phyloP scores from a whole-genome alignment of 2,113 vertebrate species.

The Malurus melanocephalus region DNA sequence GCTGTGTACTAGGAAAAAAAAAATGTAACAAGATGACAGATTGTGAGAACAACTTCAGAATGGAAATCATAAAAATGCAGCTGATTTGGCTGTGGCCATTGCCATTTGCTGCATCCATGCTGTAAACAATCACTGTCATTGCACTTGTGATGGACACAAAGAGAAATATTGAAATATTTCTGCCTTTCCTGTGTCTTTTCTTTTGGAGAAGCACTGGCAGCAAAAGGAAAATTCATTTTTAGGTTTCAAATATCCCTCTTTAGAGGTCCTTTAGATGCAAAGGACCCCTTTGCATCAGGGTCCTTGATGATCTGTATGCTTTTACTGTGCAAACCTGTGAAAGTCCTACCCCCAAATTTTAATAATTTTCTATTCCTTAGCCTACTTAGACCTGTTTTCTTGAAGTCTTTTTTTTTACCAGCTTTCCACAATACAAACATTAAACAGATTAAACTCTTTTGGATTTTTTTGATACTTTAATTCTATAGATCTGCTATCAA shows the following conservation, averaged over 20 bases:
- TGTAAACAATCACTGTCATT: background rate
- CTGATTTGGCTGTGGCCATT: background rate
- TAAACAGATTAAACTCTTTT: background rate
- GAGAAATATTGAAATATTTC: background rate
- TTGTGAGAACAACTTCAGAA: background rate
- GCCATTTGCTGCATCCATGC: background rate
- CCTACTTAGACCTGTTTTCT: background rate
- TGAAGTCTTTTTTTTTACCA: background rate
- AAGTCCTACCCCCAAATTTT: background rate
- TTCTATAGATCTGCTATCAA: background rate
- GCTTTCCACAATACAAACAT: background rate
- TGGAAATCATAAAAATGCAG: background rate
- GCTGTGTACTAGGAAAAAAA: background rate
- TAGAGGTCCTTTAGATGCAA: too few species aligned
- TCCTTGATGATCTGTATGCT: background rate
- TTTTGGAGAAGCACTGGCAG: background rate
- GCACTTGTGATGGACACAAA: background rate
- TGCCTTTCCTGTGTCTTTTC: background rate
- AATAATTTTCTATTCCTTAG: background rate
- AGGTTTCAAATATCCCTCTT: background rate
- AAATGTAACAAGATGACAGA: background rate
- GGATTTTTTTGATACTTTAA: background rate
- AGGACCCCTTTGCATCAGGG: background rate
- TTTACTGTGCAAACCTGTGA: background rate
- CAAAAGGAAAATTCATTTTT: background rate